Percentiles rank a stretch among this genome's conserved stretches.
These are phyloP conservation scores for Danio choprae DNA, from an alignment of 2,797 vertebrate species.

Conservation along the genomic window DNA sequence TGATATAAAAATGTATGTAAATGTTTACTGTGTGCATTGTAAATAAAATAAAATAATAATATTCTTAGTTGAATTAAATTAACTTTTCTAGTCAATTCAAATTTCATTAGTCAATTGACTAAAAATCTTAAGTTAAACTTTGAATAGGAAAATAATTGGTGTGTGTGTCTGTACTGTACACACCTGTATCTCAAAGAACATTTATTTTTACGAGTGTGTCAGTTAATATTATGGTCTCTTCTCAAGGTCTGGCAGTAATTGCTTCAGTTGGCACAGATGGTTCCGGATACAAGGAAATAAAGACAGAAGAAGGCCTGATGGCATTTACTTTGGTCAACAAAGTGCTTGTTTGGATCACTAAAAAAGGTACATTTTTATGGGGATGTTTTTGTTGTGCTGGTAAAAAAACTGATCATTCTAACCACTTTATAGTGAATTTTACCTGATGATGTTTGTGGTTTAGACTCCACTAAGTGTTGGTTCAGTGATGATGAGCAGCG, in stretches of 20 bases:
- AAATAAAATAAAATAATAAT: too few relatives aligned
- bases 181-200: too few relatives aligned
- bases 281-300: slow-evolving; percentile 77
- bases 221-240: not conserved
- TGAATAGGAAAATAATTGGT: too few relatives aligned
- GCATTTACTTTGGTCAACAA: slow-evolving; percentile 79
- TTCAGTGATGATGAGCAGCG: slow-evolving; percentile 79
- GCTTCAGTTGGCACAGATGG: slow-evolving; percentile 72
- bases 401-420: not conserved
- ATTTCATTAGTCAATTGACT: too few relatives aligned
- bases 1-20: too few relatives aligned
- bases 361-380: slow-evolving; percentile 63
- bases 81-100: too few relatives aligned
- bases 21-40: too few relatives aligned
- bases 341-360: slow-evolving; percentile 85
- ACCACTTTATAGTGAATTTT: not conserved
- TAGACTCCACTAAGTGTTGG: slow-evolving; percentile 85
- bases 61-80: too few relatives aligned
- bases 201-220: too few relatives aligned
- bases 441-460: not conserved
- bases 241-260: slow-evolving; percentile 68
- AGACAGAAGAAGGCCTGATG: slow-evolving; percentile 70
- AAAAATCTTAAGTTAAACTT: too few relatives aligned
- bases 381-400: not conserved
- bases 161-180: too few relatives aligned